A percentile compares a stretch with the other conserved stretches of the same genome.
These are phyloP conservation scores for Notamacropus eugenii DNA, from an alignment of 2,797 vertebrate species.

Conservation along the genomic window DNA sequence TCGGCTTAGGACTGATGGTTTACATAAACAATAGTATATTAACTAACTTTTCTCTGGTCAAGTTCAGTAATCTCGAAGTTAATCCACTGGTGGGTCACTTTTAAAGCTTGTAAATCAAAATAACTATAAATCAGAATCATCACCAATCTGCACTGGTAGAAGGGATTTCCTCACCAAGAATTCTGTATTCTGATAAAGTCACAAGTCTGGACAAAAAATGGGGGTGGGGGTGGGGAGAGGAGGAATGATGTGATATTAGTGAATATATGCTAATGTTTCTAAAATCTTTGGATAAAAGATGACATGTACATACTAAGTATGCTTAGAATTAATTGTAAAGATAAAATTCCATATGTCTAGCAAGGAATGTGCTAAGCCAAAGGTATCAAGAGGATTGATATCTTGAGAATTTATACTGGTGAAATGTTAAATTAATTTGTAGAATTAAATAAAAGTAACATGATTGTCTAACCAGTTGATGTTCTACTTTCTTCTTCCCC, in stretches of 20 bases:
- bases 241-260: background rate
- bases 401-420: background rate
- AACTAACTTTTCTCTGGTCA: background rate
- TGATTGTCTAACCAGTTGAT: background rate
- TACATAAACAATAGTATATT: background rate
- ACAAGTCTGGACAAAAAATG: background rate
- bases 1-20: background rate
- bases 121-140: background rate
- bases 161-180: background rate
- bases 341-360: background rate
- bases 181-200: background rate
- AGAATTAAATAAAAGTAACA: background rate
- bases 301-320: background rate
- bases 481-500: constrained; percentile 18
- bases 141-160: background rate
- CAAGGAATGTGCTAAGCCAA: background rate
- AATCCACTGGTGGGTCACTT: background rate
- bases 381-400: background rate
- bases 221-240: background rate
- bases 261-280: background rate
- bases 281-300: background rate
- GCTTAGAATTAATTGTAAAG: background rate
- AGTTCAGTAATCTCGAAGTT: background rate
- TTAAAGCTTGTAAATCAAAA: background rate
- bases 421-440: background rate